Evolutionary conservation across 2,113 vertebrate genomes (phyloP).

Genomic region (Apteryx mantelli): DNA sequence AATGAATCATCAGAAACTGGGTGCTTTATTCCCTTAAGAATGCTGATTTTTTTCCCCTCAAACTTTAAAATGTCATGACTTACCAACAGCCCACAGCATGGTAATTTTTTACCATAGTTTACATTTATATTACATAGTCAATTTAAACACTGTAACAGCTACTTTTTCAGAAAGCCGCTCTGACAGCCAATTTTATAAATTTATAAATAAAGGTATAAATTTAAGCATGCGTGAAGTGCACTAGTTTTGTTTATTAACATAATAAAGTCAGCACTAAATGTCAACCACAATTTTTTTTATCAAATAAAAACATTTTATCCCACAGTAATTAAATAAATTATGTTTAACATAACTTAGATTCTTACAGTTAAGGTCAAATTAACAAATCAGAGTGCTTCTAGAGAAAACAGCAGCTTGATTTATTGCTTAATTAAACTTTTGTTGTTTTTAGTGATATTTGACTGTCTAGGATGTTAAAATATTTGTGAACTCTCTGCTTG

Average conservation of each 20-base stretch:
- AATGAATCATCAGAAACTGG: neutral
- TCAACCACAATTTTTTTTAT: neutral
- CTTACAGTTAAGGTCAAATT: slow-evolving; percentile 15
- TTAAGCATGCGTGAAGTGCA: neutral
- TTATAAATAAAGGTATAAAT: neutral
- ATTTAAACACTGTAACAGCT: neutral
- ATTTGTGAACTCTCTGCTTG: neutral
- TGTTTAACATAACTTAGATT: neutral
- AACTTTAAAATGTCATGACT: neutral
- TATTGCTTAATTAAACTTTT: slow-evolving; percentile 3
- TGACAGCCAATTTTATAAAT: neutral
- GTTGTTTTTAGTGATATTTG: neutral
- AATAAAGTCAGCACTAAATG: slow-evolving; percentile 24
- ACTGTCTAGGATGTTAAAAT: neutral
- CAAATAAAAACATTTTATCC: neutral
- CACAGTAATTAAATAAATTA: slow-evolving; percentile 14
- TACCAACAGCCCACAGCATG: neutral
- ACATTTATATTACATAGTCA: neutral
- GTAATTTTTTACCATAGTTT: neutral
- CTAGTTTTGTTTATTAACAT: neutral
- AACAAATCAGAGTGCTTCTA: neutral
- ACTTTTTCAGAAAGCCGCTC: neutral
- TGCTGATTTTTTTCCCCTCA: neutral
- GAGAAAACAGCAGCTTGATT: neutral
- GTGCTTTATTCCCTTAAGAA: neutral